Base-by-base conservation (phyloP, 1,140 invertebrate species). In the Pseudomyrmex dendroicus region DNA sequence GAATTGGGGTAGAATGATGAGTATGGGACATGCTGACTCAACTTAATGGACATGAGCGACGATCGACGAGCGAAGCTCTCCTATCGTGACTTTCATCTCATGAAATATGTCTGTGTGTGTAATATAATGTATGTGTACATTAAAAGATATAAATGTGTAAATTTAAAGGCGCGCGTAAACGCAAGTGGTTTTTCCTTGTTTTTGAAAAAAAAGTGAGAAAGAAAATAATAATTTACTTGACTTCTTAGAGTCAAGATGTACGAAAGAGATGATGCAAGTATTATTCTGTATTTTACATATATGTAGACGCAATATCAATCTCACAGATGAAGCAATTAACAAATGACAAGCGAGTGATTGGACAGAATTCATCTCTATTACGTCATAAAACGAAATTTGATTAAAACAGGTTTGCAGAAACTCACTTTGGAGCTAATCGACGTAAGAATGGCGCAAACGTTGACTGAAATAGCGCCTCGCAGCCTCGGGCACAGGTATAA, bases 1-100 rank as follows among this genome's bases (percentile, higher is more conserved):
- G 82, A 87, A 83, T 68, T 84, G 56, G 87, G 82, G 80, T 89
- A 77, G 78, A 84, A 86, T 72, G 44, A 85, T n/a, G 66, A 83
- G 73, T 84, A 86, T 85, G 80, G 44, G 73, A 86, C 72, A 46
- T 17, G 74, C 77, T 77, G 86, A 89, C 78, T 90, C 86, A 77
- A 74, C 59, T 85, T 87, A 87, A 90, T 86, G 84, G 77, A 78
- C 61, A 59, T 61, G 48, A 67, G 46, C 57, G 66, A 59, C n/a
- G 13, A 56, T 66, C 46, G 46, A 17, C 73, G 66, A 64, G 12
- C 15, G 8, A 52, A 52, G 25, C 13, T 64, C 54, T 20, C 20
- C 35, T 35, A 35, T 59, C 35, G 7, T 15, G 9, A 35, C 4
- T 78, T 25, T 35, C 13, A 70, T 50, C 8, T 72, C 2, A 15